Base-by-base conservation (phyloP, 2,113 vertebrate species). In the Buteo buteo region DNA sequence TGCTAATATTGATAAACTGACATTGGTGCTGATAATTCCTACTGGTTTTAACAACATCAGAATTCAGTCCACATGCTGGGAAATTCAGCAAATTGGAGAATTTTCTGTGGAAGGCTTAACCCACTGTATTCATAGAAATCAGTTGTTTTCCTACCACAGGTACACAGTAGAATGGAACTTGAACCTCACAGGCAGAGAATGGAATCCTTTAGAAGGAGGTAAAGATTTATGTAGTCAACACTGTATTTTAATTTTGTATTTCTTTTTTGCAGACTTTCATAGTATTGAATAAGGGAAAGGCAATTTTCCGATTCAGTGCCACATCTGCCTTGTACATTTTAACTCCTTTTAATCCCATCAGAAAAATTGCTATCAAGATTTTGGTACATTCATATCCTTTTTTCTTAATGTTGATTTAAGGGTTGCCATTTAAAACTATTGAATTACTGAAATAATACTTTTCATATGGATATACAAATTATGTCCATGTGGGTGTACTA, bases 341-440 rank as follows among this genome's bases (percentile, higher is more conserved):
- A 98, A 99, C 99, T 96, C 98, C 99, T 81, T 99, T 99, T 98
- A 99, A 99, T 97, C 98, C 96, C 78, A 84, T 99, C 94, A 99
- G 99, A 98, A 99, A 98, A 99, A 98, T 99, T 98, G 99, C 99
- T 98, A 99, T 99, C 96, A 99, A 97, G 94, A 99, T 99, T 98
- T 98, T 99, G 97, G 99, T 99, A 96, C 99, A 99, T 97, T 99
- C 99, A 99, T 99, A 99, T 99, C 99, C 99, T 99, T 99, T 99
- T 94, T 78, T 78, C 64, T 55, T 84, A 90, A 81, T 77, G 55
- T 78, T 80, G 77, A 73, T 70, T 90, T 57, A 90, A 88, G 40
- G 12, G 13, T 87, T 79, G 64, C 21, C 31, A 38, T 82, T 97
- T 88, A 40, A 82, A 91, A 82, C 21, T 66, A 15, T 22, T 50